These are phyloP conservation scores for Muraenolepis orangiensis DNA, from an alignment of 2,797 vertebrate species.

Conservation along the genomic window DNA sequence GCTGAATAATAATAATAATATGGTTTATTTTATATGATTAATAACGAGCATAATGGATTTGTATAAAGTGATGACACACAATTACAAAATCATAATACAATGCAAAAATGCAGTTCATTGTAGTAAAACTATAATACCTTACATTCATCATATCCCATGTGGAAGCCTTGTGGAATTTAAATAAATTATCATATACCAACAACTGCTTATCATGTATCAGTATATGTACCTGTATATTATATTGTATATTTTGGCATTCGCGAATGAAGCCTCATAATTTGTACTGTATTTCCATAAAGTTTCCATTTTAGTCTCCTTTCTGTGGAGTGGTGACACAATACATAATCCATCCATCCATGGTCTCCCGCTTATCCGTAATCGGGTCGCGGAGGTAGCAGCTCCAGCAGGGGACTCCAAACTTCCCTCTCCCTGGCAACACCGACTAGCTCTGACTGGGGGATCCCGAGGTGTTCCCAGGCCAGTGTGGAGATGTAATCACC, in stretches of 20 bases:
- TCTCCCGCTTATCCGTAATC: too few species aligned
- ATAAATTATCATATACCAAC: slow-evolving; percentile 18
- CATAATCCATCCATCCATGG: too few species aligned
- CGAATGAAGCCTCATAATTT: slow-evolving; percentile 25
- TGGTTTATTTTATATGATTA: not conserved
- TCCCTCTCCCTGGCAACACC: too few species aligned
- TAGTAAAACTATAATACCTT: slow-evolving; percentile 5
- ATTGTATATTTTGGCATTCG: slow-evolving; percentile 61
- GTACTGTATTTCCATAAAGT: slow-evolving; percentile 6
- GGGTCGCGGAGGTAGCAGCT: too few species aligned
- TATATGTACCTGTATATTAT: slow-evolving; percentile 23
- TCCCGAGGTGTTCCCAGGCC: too few species aligned
- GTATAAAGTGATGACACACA: slow-evolving; percentile 35
- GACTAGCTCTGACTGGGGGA: too few species aligned
- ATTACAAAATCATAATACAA: slow-evolving; percentile 44
- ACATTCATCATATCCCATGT: not conserved
- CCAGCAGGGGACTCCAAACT: too few species aligned
- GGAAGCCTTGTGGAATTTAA: not conserved
- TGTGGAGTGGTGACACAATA: not conserved
- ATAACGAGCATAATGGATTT: slow-evolving; percentile 4
- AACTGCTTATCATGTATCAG: slow-evolving; percentile 15
- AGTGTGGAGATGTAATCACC: too few species aligned
- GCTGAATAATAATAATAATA: not conserved
- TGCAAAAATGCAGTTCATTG: slow-evolving; percentile 30
- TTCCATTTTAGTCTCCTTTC: not conserved